Evolutionary conservation across 2,888 invertebrate genomes (phyloP), one percentile per base, ranked within the genome.

Genomic region (Strigamia maritima): DNA sequence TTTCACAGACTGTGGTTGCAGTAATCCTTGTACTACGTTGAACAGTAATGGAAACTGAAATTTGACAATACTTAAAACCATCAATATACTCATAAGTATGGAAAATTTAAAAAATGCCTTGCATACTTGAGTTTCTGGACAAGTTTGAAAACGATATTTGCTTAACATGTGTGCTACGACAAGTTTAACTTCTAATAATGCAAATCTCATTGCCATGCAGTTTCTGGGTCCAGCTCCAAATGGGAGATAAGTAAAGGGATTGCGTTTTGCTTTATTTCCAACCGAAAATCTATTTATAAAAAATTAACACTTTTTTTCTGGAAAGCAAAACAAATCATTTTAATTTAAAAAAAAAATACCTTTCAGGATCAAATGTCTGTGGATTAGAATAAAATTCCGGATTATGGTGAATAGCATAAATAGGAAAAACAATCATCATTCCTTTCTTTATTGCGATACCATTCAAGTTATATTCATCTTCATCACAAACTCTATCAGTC

Each of bases 161-260:
- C 24, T 14, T 8, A 75, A 10, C 24, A 75, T 6, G n/a, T 24
- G 28, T n/a, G 14, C 24, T 24, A 75, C 10, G 24, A 28, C 28
- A n/a, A 83, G 80, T 77, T 83, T 83, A 26, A 82, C n/a, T n/a
- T n/a, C n/a, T n/a, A n/a, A n/a, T n/a, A n/a, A n/a, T n/a, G n/a
- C n/a, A n/a, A n/a, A n/a, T n/a, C n/a, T n/a, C n/a, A n/a, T n/a
- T n/a, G n/a, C n/a, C n/a, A n/a, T n/a, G n/a, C 83, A 83, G 65
- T 79, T 81, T 40, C 83, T 80, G 10, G 81, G 81, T 40, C 81
- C 81, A 38, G 79, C 77, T 14, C 81, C 83, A 79, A 83, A 84
- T 10, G 84, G 83, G 28, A 84, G 81, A 81, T 82, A 84, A 77
- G 82, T 80, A 79, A 82, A 81, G 26, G 82, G 82, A 76, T 81